Evolutionary conservation across 2,797 vertebrate genomes (phyloP).

Genomic region (Sebastes elongatus): DNA sequence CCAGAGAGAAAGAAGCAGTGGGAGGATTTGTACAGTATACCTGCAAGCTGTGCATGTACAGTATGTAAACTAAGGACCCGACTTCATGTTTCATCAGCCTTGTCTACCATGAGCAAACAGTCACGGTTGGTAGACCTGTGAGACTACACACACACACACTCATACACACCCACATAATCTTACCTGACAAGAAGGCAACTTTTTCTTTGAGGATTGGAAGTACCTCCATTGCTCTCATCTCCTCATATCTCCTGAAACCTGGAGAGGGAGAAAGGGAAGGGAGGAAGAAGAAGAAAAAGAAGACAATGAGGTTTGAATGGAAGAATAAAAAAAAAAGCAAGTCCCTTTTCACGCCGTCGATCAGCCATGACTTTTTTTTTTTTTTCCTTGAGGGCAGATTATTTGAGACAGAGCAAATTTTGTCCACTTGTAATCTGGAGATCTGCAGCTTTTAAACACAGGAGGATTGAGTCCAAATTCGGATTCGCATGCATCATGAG

Average conservation of each 20-base stretch:
- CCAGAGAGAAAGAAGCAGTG: background rate
- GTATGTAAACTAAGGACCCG: background rate
- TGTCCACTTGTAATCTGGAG: constrained; percentile 34
- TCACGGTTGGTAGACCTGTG: background rate
- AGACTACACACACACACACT: background rate
- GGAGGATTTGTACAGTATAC: background rate
- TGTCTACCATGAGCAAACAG: constrained; percentile 11
- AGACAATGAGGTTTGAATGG: background rate
- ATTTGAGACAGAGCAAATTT: constrained; percentile 39
- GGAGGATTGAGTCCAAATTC: constrained; percentile 8
- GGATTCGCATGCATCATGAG: constrained; percentile 9
- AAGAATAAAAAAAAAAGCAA: background rate
- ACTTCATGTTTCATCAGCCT: constrained; percentile 25
- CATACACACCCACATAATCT: background rate
- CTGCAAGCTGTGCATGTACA: background rate
- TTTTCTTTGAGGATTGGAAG: constrained; percentile 99
- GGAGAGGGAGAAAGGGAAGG: constrained; percentile 38
- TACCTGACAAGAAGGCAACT: constrained; percentile 97
- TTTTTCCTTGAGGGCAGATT: constrained; percentile 13
- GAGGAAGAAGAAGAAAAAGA: background rate
- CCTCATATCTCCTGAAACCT: constrained; percentile 98
- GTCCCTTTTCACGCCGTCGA: background rate
- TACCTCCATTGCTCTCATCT: constrained; percentile 98
- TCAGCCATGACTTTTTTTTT: background rate
- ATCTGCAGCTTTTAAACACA: constrained; percentile 21